Percentiles rank a stretch among this genome's conserved stretches.
Evolutionary conservation across 1,140 invertebrate species (phyloP).

Genomic region (Sycobia sp.): DNA sequence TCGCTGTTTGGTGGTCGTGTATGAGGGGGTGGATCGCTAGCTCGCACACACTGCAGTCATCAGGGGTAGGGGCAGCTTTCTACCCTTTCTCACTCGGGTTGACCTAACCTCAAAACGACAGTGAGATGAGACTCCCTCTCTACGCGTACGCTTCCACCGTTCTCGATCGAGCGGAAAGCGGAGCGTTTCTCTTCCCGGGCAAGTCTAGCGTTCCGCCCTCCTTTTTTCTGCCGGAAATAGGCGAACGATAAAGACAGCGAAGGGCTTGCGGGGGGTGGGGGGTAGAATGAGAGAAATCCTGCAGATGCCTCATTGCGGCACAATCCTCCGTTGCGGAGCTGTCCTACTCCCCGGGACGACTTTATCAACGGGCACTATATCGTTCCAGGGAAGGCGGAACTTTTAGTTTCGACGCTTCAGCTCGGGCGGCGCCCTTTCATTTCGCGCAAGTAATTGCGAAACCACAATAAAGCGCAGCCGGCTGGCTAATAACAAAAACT

Average conservation of each 20-base stretch:
- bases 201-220: not conserved
- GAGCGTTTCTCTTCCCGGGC: no score
- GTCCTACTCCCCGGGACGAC: not conserved
- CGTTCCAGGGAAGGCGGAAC: not conserved
- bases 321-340: not conserved
- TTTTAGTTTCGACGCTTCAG: slow-evolving; percentile 15
- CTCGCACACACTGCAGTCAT: no score
- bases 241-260: not conserved
- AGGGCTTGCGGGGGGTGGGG: not conserved
- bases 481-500: slow-evolving; percentile 22
- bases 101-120: not conserved
- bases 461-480: slow-evolving; percentile 30
- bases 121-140: no score
- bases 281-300: not conserved
- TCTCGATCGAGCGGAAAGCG: not conserved
- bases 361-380: no score
- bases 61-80: no score
- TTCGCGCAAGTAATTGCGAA: slow-evolving; percentile 23
- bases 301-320: not conserved
- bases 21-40: no score
- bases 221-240: no score
- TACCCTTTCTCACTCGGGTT: no score
- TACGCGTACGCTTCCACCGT: no score
- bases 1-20: no score
- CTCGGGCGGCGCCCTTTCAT: not conserved